Evolutionary conservation across 2,113 vertebrate genomes (phyloP), one percentile per base, ranked within the genome.

Genomic region (Spheniscus mendiculus): DNA sequence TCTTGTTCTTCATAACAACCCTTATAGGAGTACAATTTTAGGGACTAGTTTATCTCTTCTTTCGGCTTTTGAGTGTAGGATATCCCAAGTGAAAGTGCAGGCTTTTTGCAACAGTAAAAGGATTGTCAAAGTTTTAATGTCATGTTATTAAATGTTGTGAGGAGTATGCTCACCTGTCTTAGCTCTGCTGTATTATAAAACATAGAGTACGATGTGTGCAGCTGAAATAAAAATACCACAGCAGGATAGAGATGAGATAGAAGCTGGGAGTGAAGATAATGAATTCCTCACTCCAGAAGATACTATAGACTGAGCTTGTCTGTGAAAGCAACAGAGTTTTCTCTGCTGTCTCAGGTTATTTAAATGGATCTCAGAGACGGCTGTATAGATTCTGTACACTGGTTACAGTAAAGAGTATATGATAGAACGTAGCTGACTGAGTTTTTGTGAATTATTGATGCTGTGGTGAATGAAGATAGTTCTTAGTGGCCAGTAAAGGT

Each of bases 391-490:
- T 55, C 83, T 67, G 30, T 72, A 63, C 29, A 19, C 62, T 10
- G 19, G 29, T 95, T 84, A 73, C 89, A 49, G 56, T 53, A 59
- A 96, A 89, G 58, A 81, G 12, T 78, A 34, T 73, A 62, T 83
- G 73, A 50, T 47, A 82, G 89, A 77, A 72, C 5, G 52, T 59
- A 94, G 87, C 94, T 87, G 73, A 36, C 72, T 74, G 55, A 86
- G 29, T 47, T 74, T 81, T 93, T 71, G 58, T 97, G 61, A 94
- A 94, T 97, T 94, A 97, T 96, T 97, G 67, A 92, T 95, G 50
- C 47, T 83, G 44, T 77, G 32, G 42, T 90, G 34, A 67, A 21
- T n/a, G 14, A 21, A 86, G 49, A 44, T 47, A 80, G 26, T 94
- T 93, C 61, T 91, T 65, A 65, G 66, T 20, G 63, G 40, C 71